Conservation (phyloP, 2,113 vertebrate genomes). For the Boleophthalmus pectinirostris region DNA sequence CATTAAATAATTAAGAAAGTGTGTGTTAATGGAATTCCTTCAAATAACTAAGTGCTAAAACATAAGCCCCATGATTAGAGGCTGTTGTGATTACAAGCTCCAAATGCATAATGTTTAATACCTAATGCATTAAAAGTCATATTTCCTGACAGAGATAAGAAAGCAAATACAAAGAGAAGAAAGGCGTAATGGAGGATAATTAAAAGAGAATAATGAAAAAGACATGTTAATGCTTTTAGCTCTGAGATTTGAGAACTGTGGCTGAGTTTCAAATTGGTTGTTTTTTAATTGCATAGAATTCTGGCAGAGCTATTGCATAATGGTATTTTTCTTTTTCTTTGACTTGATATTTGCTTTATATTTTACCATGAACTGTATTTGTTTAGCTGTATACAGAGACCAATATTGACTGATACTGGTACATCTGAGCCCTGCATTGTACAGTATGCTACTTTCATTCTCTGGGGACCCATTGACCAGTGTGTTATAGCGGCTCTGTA, state of each 20-base stretch:
- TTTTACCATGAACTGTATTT: neutral
- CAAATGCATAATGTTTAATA: neutral
- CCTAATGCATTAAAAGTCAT: neutral
- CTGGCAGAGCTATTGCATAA: neutral
- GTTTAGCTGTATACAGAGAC: neutral
- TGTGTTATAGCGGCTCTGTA: neutral
- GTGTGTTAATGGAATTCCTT: neutral
- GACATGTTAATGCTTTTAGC: neutral
- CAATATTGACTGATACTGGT: neutral
- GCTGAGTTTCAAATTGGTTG: neutral
- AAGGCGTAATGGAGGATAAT: neutral
- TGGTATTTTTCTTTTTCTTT: too few species aligned
- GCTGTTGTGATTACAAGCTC: neutral
- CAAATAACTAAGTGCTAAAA: neutral
- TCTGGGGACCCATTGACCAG: neutral
- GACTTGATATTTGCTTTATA: too few species aligned
- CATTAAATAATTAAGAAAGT: neutral
- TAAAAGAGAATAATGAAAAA: neutral
- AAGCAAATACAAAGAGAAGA: neutral
- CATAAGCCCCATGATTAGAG: neutral
- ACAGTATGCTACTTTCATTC: neutral
- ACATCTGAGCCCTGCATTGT: neutral
- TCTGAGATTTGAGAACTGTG: neutral
- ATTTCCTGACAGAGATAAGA: neutral
- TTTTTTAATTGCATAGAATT: neutral